Evolutionary conservation across 2,113 vertebrate species (phyloP).

Genomic region (Ailurus styani): DNA sequence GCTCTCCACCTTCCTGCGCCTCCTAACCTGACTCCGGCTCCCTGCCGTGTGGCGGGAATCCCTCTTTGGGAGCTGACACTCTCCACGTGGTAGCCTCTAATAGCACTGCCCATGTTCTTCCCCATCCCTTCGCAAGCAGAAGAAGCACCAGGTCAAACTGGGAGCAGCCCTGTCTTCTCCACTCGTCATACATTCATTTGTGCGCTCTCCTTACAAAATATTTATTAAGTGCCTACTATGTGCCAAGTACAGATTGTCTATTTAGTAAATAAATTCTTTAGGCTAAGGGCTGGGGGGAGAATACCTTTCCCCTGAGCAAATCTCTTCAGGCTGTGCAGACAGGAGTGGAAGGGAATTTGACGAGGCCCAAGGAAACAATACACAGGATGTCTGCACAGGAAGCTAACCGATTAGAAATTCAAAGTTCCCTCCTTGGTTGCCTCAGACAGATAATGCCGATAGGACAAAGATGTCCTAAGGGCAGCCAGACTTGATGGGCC

Average conservation of each 20-base stretch:
- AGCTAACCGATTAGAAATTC: not conserved
- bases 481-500: rapidly evolving
- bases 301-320: not conserved
- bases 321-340: not conserved
- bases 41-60: not conserved
- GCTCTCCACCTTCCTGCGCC: not conserved
- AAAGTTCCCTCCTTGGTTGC: not conserved
- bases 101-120: not conserved
- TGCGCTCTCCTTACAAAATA: not conserved
- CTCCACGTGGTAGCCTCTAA: not conserved
- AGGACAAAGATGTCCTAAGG: not conserved
- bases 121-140: not conserved
- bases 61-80: not conserved
- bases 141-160: not conserved
- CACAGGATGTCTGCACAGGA: rapidly evolving
- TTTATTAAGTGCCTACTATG: not conserved
- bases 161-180: not conserved
- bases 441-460: not conserved
- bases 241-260: not conserved
- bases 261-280: not conserved
- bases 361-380: not conserved
- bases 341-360: not conserved
- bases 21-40: not conserved
- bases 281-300: not conserved
- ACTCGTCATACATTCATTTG: not conserved